Percentiles rank a stretch among this genome's conserved stretches.
phyloP scores from a whole-genome alignment of 2,888 invertebrate species.

The Dicycla oo region DNA sequence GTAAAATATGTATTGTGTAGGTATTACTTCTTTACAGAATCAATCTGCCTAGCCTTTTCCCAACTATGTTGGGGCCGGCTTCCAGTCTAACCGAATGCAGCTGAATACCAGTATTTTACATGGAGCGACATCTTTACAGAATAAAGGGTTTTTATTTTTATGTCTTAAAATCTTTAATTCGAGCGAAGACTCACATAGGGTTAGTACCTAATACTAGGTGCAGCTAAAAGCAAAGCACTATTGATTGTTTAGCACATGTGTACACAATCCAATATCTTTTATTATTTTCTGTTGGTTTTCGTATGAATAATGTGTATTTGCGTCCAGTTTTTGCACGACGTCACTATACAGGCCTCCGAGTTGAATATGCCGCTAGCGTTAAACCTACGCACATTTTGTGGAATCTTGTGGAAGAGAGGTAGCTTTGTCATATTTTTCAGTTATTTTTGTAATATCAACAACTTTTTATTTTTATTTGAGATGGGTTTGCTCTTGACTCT shows the following conservation, averaged over 20 bases:
- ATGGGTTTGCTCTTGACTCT: too few relatives aligned
- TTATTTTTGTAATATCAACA: not conserved
- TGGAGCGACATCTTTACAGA: too few relatives aligned
- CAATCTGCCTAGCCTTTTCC: too few relatives aligned
- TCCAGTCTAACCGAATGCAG: too few relatives aligned
- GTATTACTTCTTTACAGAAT: not conserved
- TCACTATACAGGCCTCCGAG: not conserved
- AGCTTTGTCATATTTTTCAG: not conserved
- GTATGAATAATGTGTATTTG: not conserved
- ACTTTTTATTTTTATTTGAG: too few relatives aligned
- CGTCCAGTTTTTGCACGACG: not conserved
- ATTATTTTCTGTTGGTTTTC: not conserved
- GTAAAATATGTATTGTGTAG: constrained; percentile 26
- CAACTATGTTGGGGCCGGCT: too few relatives aligned
- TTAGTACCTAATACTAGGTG: too few relatives aligned
- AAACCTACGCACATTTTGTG: not conserved
- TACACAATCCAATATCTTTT: not conserved
- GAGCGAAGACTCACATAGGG: too few relatives aligned
- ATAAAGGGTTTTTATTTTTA: constrained; percentile 4
- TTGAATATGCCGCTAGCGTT: not conserved
- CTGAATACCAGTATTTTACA: too few relatives aligned
- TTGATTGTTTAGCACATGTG: not conserved
- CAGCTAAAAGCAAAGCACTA: not conserved
- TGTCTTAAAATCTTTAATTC: constrained; percentile 1
- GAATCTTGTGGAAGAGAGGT: not conserved